phyloP scores from a whole-genome alignment of 2,113 vertebrate species.

The Aramus guarauna region DNA sequence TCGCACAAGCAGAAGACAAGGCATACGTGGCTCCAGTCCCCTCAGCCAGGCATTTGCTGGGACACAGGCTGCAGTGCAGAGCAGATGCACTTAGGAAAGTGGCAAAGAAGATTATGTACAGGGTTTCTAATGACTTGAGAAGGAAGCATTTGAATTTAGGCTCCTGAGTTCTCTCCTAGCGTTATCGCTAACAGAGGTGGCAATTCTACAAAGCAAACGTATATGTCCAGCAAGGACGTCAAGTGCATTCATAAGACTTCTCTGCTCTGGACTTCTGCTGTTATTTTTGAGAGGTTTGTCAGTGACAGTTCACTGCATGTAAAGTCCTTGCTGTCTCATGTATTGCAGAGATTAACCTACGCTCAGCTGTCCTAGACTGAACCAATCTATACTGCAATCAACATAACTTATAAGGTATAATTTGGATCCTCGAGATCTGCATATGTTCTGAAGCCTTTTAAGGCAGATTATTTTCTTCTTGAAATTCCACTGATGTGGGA shows the following conservation, averaged over 20 bases:
- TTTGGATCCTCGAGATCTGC: background rate
- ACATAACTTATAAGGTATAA: background rate
- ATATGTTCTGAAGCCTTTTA: background rate
- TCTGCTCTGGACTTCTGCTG: background rate
- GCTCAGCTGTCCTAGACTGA: background rate
- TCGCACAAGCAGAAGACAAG: background rate
- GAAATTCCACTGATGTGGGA: background rate
- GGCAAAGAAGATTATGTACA: background rate
- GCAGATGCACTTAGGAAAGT: background rate
- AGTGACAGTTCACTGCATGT: background rate
- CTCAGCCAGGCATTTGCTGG: background rate
- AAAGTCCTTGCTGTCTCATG: background rate
- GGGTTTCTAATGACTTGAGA: background rate
- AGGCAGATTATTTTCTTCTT: background rate
- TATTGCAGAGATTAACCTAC: background rate
- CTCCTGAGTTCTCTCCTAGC: background rate
- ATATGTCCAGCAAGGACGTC: background rate
- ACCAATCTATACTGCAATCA: background rate
- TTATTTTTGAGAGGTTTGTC: background rate
- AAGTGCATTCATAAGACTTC: background rate
- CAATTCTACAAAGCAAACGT: background rate
- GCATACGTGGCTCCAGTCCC: rapidly evolving
- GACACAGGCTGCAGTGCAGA: background rate
- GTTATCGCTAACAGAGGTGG: background rate
- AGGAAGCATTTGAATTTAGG: background rate